phyloP scores from a whole-genome alignment of 2,113 vertebrate species.

The Gymnorhina tibicen region DNA sequence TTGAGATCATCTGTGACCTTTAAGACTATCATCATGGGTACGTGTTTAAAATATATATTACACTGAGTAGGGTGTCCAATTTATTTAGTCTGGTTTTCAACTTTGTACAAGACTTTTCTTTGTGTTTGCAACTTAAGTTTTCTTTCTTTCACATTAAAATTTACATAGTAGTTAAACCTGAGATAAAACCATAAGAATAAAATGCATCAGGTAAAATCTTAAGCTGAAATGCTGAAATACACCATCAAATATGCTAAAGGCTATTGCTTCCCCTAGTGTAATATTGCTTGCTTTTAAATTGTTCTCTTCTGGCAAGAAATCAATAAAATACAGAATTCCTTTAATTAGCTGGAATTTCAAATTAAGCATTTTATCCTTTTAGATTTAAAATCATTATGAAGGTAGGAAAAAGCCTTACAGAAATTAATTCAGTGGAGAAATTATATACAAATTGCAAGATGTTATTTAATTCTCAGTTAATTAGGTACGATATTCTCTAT shows the following conservation, averaged over 20 bases:
- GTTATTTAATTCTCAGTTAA: slow-evolving; percentile 48
- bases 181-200: neutral
- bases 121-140: neutral
- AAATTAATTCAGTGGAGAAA: slow-evolving; percentile 36
- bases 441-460: slow-evolving; percentile 18
- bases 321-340: slow-evolving; percentile 49
- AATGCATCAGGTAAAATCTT: neutral
- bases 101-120: neutral
- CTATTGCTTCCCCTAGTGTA: neutral
- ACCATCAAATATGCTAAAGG: neutral
- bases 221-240: neutral
- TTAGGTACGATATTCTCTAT: neutral
- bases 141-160: neutral
- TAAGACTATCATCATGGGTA: neutral
- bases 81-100: neutral
- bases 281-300: slow-evolving; percentile 7
- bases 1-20: neutral
- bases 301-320: slow-evolving; percentile 30
- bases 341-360: slow-evolving; percentile 48
- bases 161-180: neutral
- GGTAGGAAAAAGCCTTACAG: neutral
- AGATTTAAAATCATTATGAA: slow-evolving; percentile 29
- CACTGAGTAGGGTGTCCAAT: neutral
- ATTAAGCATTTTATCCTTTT: neutral
- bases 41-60: neutral